Conservation (phyloP, 2,888 invertebrate species). For the Tortricodes alternella region DNA sequence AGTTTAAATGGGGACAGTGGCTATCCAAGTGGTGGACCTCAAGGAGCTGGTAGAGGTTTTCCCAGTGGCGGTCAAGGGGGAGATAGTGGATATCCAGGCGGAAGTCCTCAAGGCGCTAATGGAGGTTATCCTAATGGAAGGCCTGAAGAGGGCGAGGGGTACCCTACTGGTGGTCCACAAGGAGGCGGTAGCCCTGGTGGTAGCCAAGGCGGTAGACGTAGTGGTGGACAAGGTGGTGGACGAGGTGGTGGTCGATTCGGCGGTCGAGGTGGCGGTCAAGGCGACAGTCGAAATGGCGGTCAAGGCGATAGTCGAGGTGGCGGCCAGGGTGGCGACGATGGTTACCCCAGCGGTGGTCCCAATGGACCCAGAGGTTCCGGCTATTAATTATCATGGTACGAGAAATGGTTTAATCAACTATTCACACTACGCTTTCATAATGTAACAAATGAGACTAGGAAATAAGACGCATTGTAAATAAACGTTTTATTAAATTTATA, state of each 20-base stretch:
- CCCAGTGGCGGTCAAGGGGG: conserved; percentile 16
- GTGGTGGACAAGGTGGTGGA: too few species aligned
- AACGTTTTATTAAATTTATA: conserved; percentile 23
- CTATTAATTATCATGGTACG: conserved; percentile 44
- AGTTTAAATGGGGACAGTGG: conserved; percentile 35
- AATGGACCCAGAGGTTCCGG: conserved; percentile 71
- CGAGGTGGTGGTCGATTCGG: not conserved
- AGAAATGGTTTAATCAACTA: not conserved
- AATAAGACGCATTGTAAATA: conserved; percentile 32
- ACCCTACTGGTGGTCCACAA: conserved; percentile 32
- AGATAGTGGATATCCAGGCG: conserved; percentile 33
- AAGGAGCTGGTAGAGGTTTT: conserved; percentile 34
- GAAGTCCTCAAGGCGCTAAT: conserved; percentile 5
- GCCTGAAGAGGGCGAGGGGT: conserved; percentile 27
- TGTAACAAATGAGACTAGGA: conserved; percentile 19
- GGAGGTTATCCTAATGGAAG: not conserved
- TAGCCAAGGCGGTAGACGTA: conserved; percentile 1
- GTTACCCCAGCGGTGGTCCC: conserved; percentile 71
- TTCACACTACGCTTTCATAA: conserved; percentile 18
- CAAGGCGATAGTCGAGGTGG: conserved; percentile 27
- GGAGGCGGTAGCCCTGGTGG: conserved; percentile 1
- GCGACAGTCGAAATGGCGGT: too few species aligned
- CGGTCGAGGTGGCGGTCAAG: not conserved
- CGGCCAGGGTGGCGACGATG: conserved; percentile 48
- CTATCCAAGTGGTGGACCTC: conserved; percentile 48